Evolutionary conservation across 2,888 invertebrate genomes (phyloP), one percentile per base, ranked within the genome.

Genomic region (Spialia ferax): DNA sequence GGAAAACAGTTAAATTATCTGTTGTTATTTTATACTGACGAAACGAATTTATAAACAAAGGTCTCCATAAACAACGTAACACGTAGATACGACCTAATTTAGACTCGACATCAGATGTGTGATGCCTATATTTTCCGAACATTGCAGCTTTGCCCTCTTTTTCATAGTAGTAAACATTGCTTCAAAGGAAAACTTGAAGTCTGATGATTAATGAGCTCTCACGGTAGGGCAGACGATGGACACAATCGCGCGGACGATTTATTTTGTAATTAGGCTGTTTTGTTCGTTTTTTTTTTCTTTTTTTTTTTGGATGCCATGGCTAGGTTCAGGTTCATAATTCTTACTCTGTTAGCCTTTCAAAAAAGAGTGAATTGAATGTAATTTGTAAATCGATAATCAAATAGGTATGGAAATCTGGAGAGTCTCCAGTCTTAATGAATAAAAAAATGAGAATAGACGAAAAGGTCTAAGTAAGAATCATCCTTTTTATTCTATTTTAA

Each of bases 141-240:
- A 42, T 42, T 42, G 42, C 42, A 42, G 15, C 42, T 42, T 42
- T 42, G 42, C 42, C 42, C 42, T 42, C 42, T 15, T 42, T 32
- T 42, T 10, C 42, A 42, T 15, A 15, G 42, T 7, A 42, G 42
- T 42, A 42, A 42, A 42, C 42, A 42, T 42, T 42, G 42, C 15
- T 42, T 42, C 42, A 42, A 42, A 42, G 42, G 42, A 7, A 15
- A 15, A 7, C 42, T 18, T 18, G 7, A 42, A 42, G 42, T 42
- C 18, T 42, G 42, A 18, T 42, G 42, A 42, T 42, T 42, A 42
- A 42, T 42, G 42, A 18, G 42, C 42, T 42, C 4, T 42, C 18
- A 42, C 15, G 42, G 42, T 15, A 0, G 42, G 42, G 42, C 15
- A 15, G 42, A 42, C n/a, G 42, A 42, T 42, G 15, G 42, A 42